Evolutionary conservation across 2,113 vertebrate species (phyloP).

Genomic region (Plectropomus leopardus): DNA sequence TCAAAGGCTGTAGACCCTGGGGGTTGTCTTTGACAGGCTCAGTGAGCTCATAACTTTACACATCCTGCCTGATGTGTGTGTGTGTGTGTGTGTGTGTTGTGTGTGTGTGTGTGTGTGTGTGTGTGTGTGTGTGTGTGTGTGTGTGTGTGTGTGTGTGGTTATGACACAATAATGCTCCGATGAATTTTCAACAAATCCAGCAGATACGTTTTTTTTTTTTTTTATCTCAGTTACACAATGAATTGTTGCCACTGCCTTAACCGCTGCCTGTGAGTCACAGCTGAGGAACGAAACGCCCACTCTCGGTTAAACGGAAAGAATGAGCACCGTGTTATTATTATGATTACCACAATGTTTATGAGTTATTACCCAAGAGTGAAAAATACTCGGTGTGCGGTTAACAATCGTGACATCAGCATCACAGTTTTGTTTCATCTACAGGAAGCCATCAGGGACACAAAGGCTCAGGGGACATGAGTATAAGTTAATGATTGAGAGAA

Average conservation of each 20-base stretch:
- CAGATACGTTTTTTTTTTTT: too few relatives aligned
- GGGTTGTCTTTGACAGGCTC: neutral
- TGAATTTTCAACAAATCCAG: neutral
- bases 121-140: too few relatives aligned
- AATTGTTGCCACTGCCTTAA: neutral
- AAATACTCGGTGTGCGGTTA: neutral
- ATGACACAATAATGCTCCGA: too few relatives aligned
- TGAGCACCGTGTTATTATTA: neutral
- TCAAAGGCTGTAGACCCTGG: neutral
- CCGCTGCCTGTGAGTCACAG: constrained; percentile 32
- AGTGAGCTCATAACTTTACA: neutral
- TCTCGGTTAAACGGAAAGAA: neutral
- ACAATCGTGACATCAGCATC: neutral
- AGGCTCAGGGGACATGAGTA: too few relatives aligned
- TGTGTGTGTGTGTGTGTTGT: too few relatives aligned
- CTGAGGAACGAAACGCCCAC: neutral
- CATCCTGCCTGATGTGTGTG: neutral
- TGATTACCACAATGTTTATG: neutral
- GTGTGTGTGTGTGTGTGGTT: neutral
- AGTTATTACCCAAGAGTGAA: neutral
- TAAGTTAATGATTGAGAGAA: too few relatives aligned
- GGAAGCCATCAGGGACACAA: neutral
- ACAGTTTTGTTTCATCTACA: neutral
- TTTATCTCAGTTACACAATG: neutral
- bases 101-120: too few relatives aligned